phyloP scores from a whole-genome alignment of 2,888 invertebrate species.

The Terebella lapidaria region DNA sequence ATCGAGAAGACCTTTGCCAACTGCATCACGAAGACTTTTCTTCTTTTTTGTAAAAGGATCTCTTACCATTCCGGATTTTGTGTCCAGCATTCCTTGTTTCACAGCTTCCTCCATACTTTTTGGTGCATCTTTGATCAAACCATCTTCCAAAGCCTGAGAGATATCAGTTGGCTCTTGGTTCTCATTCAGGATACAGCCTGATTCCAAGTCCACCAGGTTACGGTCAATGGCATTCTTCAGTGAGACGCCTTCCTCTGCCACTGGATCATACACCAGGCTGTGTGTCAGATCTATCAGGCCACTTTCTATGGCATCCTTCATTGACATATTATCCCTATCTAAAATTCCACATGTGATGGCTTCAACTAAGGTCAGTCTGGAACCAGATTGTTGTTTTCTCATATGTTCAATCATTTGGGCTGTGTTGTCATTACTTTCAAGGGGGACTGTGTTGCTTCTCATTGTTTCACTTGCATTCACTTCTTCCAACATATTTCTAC shows the following conservation, averaged over 20 bases:
- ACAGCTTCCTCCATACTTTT: slow-evolving; percentile 34
- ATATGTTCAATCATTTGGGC: too few species aligned
- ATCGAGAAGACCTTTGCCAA: slow-evolving; percentile 54
- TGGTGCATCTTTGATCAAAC: too few species aligned
- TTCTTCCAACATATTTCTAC: too few species aligned
- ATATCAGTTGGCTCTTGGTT: too few species aligned
- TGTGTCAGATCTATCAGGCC: slow-evolving; percentile 51
- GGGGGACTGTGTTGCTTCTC: too few species aligned
- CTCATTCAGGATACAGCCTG: not conserved
- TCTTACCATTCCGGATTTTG: slow-evolving; percentile 35
- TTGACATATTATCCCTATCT: too few species aligned
- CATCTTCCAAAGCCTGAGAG: too few species aligned
- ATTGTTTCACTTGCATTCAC: too few species aligned
- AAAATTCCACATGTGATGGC: too few species aligned
- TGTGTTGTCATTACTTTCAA: too few species aligned
- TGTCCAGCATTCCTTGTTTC: slow-evolving; percentile 38
- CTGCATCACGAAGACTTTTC: slow-evolving; percentile 48
- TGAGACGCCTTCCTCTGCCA: slow-evolving; percentile 67
- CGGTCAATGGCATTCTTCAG: slow-evolving; percentile 51
- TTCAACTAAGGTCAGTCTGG: too few species aligned
- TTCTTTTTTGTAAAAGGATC: slow-evolving; percentile 18
- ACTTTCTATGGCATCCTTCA: slow-evolving; percentile 56
- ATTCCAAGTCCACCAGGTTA: slow-evolving; percentile 1
- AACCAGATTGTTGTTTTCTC: too few species aligned
- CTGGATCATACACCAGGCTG: slow-evolving; percentile 65